phyloP scores from a whole-genome alignment of 2,113 vertebrate species.

The Burhinus bistriatus region DNA sequence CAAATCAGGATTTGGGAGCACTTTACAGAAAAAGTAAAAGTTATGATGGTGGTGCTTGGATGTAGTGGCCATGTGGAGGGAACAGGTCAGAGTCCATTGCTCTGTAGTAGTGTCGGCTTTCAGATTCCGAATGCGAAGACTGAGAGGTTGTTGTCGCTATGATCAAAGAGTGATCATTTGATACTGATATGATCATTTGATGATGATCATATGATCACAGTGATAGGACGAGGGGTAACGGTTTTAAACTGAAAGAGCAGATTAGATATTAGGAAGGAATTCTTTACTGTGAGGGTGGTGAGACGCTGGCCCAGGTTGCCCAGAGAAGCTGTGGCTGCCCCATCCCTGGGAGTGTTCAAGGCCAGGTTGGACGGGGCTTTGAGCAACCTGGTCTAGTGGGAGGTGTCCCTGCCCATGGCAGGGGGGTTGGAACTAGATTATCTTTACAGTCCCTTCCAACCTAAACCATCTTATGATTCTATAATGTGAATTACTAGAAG shows the following conservation, averaged over 20 bases:
- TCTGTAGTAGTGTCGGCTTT: background rate
- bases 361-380: background rate
- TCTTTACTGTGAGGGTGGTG: background rate
- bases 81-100: background rate
- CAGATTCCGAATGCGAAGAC: background rate
- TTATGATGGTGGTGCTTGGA: background rate
- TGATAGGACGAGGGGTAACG: background rate
- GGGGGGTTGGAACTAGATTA: background rate
- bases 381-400: background rate
- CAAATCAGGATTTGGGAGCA: rapidly evolving
- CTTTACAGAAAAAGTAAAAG: background rate
- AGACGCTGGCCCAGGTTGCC: background rate
- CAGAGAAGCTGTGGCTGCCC: background rate
- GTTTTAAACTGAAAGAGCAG: background rate
- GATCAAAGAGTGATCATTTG: background rate
- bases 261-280: background rate
- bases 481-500: background rate
- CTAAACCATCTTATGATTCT: background rate
- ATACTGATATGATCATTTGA: background rate
- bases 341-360: background rate
- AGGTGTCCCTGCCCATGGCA: background rate
- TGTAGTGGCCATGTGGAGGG: background rate
- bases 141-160: background rate
- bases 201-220: background rate
- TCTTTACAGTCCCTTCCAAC: background rate